These are phyloP conservation scores for Exocentrus adspersus DNA, from an alignment of 2,888 invertebrate species.

Conservation along the genomic window DNA sequence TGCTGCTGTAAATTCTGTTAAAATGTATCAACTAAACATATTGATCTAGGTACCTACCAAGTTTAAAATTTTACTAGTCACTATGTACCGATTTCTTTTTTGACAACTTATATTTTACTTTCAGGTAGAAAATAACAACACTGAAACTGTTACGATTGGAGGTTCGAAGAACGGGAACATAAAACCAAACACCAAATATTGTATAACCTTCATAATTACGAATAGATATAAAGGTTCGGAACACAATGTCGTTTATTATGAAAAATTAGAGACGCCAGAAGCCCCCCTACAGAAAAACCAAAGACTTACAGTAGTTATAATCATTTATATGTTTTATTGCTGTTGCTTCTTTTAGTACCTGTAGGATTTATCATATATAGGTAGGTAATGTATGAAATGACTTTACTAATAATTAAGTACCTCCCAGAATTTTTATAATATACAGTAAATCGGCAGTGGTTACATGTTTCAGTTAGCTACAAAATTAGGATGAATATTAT, in stretches of 20 bases:
- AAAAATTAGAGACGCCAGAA: slow-evolving; percentile 46
- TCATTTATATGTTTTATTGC: slow-evolving; percentile 47
- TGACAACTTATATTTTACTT: slow-evolving; percentile 19
- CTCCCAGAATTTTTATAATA: too few relatives aligned
- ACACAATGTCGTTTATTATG: slow-evolving; percentile 56
- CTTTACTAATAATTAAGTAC: too few relatives aligned
- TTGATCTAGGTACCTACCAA: too few relatives aligned
- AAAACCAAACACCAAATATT: slow-evolving; percentile 54
- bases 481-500: too few relatives aligned
- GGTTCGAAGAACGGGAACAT: slow-evolving; percentile 44
- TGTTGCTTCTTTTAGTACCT: slow-evolving; percentile 50
- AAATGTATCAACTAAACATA: too few relatives aligned
- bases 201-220: slow-evolving; percentile 56
- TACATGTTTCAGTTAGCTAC: too few relatives aligned
- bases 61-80: too few relatives aligned
- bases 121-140: slow-evolving; percentile 43
- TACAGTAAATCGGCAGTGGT: too few relatives aligned
- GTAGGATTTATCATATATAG: slow-evolving; percentile 48
- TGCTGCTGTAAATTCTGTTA: too few relatives aligned
- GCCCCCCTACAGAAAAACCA: slow-evolving; percentile 25
- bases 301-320: slow-evolving; percentile 34
- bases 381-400: slow-evolving; percentile 34
- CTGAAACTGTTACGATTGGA: slow-evolving; percentile 49
- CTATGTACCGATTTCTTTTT: too few relatives aligned
- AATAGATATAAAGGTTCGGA: slow-evolving; percentile 53